phyloP scores from a whole-genome alignment of 2,888 invertebrate species.

The Melieria picta region DNA sequence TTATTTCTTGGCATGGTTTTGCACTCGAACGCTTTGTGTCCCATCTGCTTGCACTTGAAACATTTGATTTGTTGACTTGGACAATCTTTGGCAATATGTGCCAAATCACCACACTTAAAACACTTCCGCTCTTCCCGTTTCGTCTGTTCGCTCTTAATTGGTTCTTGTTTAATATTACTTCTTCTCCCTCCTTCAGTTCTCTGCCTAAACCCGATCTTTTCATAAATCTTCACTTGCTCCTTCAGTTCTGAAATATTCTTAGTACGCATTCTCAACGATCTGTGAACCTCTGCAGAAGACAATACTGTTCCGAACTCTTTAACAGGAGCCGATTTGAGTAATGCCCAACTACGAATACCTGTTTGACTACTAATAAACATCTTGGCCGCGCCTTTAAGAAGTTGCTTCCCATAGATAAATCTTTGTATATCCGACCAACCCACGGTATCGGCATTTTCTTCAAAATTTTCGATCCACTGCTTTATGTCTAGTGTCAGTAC shows the following conservation, averaged over 20 bases:
- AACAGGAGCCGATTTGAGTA: conserved; percentile 17
- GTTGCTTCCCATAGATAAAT: conserved; percentile 20
- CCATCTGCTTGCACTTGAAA: conserved; percentile 18
- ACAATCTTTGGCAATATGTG: conserved; percentile 22
- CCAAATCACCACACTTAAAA: conserved; percentile 26
- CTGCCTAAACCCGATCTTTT: conserved; percentile 6
- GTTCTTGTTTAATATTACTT: background rate
- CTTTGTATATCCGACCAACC: no score
- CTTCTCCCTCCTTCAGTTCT: conserved; percentile 8
- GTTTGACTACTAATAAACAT: conserved; percentile 20
- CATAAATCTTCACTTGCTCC: conserved; percentile 15
- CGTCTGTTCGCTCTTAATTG: no score
- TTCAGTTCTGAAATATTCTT: conserved; percentile 24
- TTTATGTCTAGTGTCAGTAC: background rate
- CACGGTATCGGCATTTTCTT: background rate
- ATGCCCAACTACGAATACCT: conserved; percentile 12
- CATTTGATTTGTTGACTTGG: conserved; percentile 6
- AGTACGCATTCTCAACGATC: conserved; percentile 20
- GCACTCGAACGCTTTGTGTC: conserved; percentile 27
- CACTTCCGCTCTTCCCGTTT: background rate
- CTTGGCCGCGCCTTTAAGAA: background rate
- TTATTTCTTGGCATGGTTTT: background rate
- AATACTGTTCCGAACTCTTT: conserved; percentile 20
- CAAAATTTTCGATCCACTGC: conserved; percentile 3
- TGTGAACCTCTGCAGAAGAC: conserved; percentile 21